Evolutionary conservation across 1,140 invertebrate genomes (phyloP).

Genomic region (Neoseiulus cucumeris): DNA sequence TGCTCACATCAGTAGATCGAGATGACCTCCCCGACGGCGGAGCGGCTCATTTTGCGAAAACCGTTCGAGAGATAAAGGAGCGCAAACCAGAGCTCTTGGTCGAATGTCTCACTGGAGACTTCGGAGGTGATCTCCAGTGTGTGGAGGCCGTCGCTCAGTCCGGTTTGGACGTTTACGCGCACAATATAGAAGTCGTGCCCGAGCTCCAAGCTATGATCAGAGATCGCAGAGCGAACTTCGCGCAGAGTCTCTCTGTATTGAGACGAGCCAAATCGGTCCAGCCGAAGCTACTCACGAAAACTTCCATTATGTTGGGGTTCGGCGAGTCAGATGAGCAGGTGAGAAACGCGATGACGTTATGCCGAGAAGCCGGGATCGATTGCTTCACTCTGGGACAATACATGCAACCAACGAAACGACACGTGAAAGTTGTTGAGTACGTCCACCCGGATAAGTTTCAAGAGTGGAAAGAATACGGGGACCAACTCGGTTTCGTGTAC

Average conservation of each 20-base stretch:
- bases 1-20: conserved; percentile 91
- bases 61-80: conserved; percentile 35
- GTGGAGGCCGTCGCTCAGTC: conserved; percentile 55
- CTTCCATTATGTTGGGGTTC: conserved; percentile 93
- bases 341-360: conserved; percentile 39
- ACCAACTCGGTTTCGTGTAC: conserved; percentile 78
- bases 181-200: conserved; percentile 58
- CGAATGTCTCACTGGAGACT: conserved; percentile 93
- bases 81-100: conserved; percentile 70
- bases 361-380: conserved; percentile 58
- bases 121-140: conserved; percentile 54
- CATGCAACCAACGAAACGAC: conserved; percentile 94
- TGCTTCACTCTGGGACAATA: conserved; percentile 95
- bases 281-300: conserved; percentile 74
- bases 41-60: conserved; percentile 69
- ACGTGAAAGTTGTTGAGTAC: conserved; percentile 87
- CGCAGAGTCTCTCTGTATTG: conserved; percentile 66
- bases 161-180: conserved; percentile 81
- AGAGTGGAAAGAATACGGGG: conserved; percentile 65
- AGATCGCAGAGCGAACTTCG: conserved; percentile 56
- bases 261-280: conserved; percentile 56
- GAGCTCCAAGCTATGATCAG: conserved; percentile 33
- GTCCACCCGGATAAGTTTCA: conserved; percentile 87
- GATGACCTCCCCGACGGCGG: conserved; percentile 88
- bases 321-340: conserved; percentile 85